Conservation (phyloP, 2,113 vertebrate species). For the Geococcyx californianus region DNA sequence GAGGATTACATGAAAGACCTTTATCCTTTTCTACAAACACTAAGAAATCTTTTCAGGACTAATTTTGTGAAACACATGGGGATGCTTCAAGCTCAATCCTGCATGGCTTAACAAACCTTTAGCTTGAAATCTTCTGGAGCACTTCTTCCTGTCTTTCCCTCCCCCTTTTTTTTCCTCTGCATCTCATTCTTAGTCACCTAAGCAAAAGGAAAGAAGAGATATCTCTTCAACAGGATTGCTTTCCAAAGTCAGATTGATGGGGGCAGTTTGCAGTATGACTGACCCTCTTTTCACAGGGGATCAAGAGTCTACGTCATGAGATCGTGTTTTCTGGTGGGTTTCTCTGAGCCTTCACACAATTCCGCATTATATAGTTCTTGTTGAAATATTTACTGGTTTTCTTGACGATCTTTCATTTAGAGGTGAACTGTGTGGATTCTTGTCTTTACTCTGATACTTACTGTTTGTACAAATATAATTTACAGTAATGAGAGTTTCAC, state of each 20-base stretch:
- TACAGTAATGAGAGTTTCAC: neutral
- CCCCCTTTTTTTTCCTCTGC: neutral
- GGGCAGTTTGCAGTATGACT: neutral
- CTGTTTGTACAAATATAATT: neutral
- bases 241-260: neutral
- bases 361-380: neutral
- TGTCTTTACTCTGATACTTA: neutral
- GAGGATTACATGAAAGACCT: neutral
- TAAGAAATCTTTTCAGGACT: neutral
- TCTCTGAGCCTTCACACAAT: neutral
- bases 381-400: neutral
- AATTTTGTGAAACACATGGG: neutral
- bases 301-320: neutral
- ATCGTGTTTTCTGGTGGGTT: neutral
- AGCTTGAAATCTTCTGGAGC: neutral
- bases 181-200: neutral
- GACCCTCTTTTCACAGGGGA: neutral
- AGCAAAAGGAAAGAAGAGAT: neutral
- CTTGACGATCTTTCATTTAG: neutral
- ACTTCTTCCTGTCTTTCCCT: accelerated
- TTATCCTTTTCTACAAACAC: neutral
- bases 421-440: neutral
- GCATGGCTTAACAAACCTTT: neutral
- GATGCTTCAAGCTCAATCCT: neutral
- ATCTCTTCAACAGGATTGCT: neutral